A percentile compares a stretch with the other conserved stretches of the same genome.
phyloP scores from a whole-genome alignment of 2,888 invertebrate species.

The Phyllotreta striolata region DNA sequence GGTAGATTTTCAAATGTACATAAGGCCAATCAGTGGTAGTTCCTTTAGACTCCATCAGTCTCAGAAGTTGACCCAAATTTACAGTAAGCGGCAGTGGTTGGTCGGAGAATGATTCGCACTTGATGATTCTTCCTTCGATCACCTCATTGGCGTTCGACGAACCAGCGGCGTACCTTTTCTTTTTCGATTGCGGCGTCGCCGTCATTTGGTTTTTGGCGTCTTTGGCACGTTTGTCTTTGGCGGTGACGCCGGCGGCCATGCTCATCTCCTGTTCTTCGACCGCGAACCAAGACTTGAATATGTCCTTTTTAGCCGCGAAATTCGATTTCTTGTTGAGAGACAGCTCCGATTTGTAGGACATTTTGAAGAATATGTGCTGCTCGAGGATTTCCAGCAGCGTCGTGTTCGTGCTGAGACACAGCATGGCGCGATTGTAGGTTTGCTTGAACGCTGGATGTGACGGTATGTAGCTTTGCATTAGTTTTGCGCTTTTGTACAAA shows the following conservation, averaged over 20 bases:
- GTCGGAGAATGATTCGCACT: constrained; percentile 56
- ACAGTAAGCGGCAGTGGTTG: constrained; percentile 56
- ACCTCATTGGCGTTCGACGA: constrained; percentile 45
- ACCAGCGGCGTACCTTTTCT: constrained; percentile 51
- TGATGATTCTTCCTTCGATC: constrained; percentile 56
- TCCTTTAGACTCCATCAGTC: constrained; percentile 56
- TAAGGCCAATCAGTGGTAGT: constrained; percentile 58
- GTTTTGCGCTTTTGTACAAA: constrained; percentile 56
- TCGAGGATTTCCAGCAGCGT: constrained; percentile 78
- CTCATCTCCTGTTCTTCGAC: constrained; percentile 66
- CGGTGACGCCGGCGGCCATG: constrained; percentile 85
- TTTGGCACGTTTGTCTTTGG: constrained; percentile 88
- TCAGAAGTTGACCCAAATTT: constrained; percentile 58
- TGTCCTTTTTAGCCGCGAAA: constrained; percentile 44
- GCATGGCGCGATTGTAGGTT: constrained; percentile 75
- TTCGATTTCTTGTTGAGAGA: constrained; percentile 40
- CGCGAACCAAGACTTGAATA: constrained; percentile 59
- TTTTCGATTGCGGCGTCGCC: constrained; percentile 58
- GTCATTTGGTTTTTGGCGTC: constrained; percentile 74
- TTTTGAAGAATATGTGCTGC: constrained; percentile 64
- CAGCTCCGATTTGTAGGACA: constrained; percentile 48
- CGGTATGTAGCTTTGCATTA: constrained; percentile 57
- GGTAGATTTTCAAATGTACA: constrained; percentile 58
- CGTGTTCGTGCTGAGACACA: constrained; percentile 78
- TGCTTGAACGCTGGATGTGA: constrained; percentile 77